Evolutionary conservation across 2,888 invertebrate genomes (phyloP), one percentile per base, ranked within the genome.

Genomic region (Caenorhabditis macrosperma): DNA sequence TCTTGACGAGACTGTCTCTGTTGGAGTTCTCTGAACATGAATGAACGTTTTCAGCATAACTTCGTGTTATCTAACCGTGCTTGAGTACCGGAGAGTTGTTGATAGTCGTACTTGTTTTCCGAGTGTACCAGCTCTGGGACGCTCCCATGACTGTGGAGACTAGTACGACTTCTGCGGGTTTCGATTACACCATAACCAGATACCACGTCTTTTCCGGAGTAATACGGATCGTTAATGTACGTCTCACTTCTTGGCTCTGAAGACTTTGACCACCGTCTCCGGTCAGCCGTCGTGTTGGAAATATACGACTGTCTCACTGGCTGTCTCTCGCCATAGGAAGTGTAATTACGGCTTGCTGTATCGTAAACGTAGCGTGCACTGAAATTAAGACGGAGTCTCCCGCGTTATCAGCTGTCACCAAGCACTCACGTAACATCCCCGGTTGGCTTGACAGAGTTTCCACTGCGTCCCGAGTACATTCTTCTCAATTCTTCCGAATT

Each of bases 61-160:
- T 17, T 10, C 6, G 26, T 28, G 24, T 5, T 20, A 15, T 9
- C 20, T 52, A 59, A 61, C 68, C 60, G 35, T 20, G 59, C 26
- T 35, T 78, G 78, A 10, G 54, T 33, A 33, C 64, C 74, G 10
- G 33, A 41, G 33, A 72, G 22, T 67, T 67, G 72, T 12, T 78
- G 78, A 72, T 78, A 78, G n/a, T 81, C 74, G 44, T 63, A 68
- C 52, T 74, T 78, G 60, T 81, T 78, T 60, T 81, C 81, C 9
- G 81, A 81, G 35, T 81, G 81, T 26, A 81, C 66, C 2, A 81
- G 59, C 54, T 81, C 81, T 30, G 78, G 81, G 2, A 68, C 60
- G 41, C 74, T 74, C 17, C 75, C 69, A 17, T 79, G 67, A 38
- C 63, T 79, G 33, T 76, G 75, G 10, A 80, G 71, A 44, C 75